A percentile compares a stretch with the other conserved stretches of the same genome.
phyloP scores from a whole-genome alignment of 2,113 vertebrate species.

The Trematomus loennbergii region DNA sequence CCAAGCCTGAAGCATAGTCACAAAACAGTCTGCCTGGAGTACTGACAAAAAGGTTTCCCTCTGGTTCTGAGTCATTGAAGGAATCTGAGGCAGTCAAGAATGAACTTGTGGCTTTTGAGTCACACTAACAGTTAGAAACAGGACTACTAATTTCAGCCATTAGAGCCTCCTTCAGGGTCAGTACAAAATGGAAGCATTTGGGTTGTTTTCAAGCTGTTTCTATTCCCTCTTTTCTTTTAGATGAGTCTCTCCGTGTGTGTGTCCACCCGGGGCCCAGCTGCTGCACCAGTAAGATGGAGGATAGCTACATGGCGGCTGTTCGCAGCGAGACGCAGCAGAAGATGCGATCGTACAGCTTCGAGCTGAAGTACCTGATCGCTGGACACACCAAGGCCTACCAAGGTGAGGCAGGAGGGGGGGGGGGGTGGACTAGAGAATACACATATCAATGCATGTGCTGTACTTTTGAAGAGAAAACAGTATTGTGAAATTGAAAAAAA shows the following conservation, averaged over 20 bases:
- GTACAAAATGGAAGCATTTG: no score
- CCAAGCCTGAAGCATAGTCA: not conserved
- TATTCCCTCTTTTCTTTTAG: slow-evolving; percentile 66
- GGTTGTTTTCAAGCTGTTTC: not conserved
- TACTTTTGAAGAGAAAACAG: not conserved
- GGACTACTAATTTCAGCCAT: no score
- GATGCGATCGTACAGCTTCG: slow-evolving; percentile 90
- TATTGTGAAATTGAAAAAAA: not conserved
- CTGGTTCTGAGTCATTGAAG: no score
- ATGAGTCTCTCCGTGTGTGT: slow-evolving; percentile 89
- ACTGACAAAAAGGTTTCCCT: no score
- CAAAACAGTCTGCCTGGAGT: no score
- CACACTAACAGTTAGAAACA: no score
- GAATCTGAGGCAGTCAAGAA: no score
- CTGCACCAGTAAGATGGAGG: slow-evolving; percentile 93
- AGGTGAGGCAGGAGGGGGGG: slow-evolving; percentile 82
- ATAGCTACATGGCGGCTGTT: slow-evolving; percentile 90
- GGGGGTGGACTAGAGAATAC: no score
- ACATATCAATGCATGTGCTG: not conserved
- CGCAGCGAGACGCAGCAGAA: slow-evolving; percentile 89
- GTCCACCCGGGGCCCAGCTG: slow-evolving; percentile 87
- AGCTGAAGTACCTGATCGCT: slow-evolving; percentile 90
- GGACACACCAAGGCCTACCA: slow-evolving; percentile 86
- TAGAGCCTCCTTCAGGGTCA: no score
- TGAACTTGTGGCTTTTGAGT: no score